Evolutionary conservation across 2,888 invertebrate species (phyloP).

Genomic region (Synanthedon andrenaeformis): DNA sequence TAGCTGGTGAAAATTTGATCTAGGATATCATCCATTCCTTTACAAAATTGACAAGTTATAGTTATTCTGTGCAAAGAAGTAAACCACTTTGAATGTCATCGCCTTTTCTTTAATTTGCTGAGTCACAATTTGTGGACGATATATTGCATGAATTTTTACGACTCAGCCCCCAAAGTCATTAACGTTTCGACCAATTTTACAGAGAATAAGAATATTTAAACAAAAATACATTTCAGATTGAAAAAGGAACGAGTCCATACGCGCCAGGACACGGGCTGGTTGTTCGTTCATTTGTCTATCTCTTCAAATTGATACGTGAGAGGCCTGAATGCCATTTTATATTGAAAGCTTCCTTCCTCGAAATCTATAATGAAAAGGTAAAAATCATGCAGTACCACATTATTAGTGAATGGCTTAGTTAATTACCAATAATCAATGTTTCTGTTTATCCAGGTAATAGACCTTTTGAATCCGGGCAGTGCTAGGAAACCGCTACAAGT

Average conservation of each 20-base stretch:
- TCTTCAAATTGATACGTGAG: constrained; percentile 85
- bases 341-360: constrained; percentile 92
- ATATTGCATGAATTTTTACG: too few relatives aligned
- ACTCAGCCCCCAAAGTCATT: too few relatives aligned
- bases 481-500: constrained; percentile 87
- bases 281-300: constrained; percentile 90
- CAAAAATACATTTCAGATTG: constrained; percentile 59
- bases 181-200: too few relatives aligned
- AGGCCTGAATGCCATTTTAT: constrained; percentile 83
- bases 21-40: too few relatives aligned
- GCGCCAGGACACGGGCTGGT: constrained; percentile 87
- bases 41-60: too few relatives aligned
- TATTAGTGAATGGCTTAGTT: background rate
- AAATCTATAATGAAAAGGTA: constrained; percentile 98
- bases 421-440: background rate
- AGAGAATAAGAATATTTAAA: too few relatives aligned
- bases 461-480: constrained; percentile 89
- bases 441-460: constrained; percentile 79
- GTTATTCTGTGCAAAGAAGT: too few relatives aligned
- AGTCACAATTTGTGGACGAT: too few relatives aligned
- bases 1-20: too few relatives aligned
- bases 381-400: constrained; percentile 10
- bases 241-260: constrained; percentile 73
- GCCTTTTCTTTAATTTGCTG: too few relatives aligned
- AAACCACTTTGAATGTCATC: too few relatives aligned